Base-by-base conservation (phyloP, 2,113 vertebrate genomes). In the Phylloscopus trochiloides region DNA sequence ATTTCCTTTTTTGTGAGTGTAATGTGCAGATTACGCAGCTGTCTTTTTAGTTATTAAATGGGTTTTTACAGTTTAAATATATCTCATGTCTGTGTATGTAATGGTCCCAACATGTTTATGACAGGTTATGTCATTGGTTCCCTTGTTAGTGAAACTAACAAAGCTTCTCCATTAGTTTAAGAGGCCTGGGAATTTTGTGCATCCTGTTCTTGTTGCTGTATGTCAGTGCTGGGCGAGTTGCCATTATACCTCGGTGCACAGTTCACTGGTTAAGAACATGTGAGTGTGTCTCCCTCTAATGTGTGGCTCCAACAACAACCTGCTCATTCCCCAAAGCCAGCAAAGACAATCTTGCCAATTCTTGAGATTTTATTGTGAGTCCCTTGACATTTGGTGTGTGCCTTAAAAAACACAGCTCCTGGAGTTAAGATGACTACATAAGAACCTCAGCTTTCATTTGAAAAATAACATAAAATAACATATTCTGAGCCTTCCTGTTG, bases 131-230 rank as follows among this genome's bases (percentile, higher is more conserved):
- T 96, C 94, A 96, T 74, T 96, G 90, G 59, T 97, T 96, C 72
- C 78, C 90, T 90, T 92, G 67, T 90, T 92, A 96, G 94, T 77
- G 83, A 70, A 83, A 71, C 84, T 92, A 95, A 70, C 84, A 96
- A 92, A 94, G 62, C 70, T 95, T 95, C 93, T 75, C 90, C 93
- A 59, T 92, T 90, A 92, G 77, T 61, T 88, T 92, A 90, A 95
- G 95, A 96, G 92, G 94, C 92, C 90, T 96, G 95, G 93, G 92
- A 97, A 96, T 95, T 96, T 93, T 93, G 94, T 90, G 94, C 92
- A 95, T 96, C 93, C 96, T 96, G 94, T 96, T 97, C 95, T 96
- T 80, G 81, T 95, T 94, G 95, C 94, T 90, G 58, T 90, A 70
- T 93, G 94, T 96, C 94, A 89, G 91, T 87, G 84, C 89, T 92